phyloP scores from a whole-genome alignment of 1,140 invertebrate genomes.

The Calliopsis andreniformis region DNA sequence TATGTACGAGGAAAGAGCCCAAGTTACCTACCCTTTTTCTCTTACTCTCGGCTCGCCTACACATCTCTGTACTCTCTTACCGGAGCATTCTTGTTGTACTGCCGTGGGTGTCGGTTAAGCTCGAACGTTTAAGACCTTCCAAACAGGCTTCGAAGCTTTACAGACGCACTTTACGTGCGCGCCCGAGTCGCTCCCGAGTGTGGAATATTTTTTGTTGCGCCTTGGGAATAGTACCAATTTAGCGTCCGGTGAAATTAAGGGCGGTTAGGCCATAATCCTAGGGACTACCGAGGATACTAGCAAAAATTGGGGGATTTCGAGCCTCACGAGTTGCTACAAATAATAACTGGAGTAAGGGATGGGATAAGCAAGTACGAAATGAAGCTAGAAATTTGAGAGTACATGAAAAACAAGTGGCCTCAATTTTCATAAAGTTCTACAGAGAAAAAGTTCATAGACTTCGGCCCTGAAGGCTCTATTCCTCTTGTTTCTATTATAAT shows the following conservation, averaged over 20 bases:
- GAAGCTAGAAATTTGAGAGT: too few species aligned
- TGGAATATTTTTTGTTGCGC: not conserved
- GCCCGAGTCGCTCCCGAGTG: not conserved
- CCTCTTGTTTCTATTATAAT: too few species aligned
- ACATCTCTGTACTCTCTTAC: slow-evolving; percentile 38
- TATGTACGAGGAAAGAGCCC: too few species aligned
- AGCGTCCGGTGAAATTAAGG: not conserved
- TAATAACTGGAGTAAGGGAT: too few species aligned
- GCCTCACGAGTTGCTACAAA: not conserved
- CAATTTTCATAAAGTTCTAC: too few species aligned
- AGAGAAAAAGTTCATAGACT: too few species aligned
- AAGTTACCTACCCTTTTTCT: slow-evolving; percentile 34
- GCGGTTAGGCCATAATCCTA: not conserved
- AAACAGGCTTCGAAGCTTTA: slow-evolving; percentile 40
- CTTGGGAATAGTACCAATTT: not conserved
- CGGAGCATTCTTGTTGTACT: slow-evolving; percentile 19
- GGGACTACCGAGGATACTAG: not conserved
- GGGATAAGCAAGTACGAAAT: too few species aligned
- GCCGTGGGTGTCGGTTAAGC: slow-evolving; percentile 42
- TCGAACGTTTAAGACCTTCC: slow-evolving; percentile 44
- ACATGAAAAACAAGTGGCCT: too few species aligned
- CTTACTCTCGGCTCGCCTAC: slow-evolving; percentile 19
- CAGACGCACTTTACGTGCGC: slow-evolving; percentile 25
- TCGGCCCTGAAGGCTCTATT: too few species aligned
- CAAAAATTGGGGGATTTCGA: not conserved